Evolutionary conservation across 2,797 vertebrate species (phyloP), one percentile per base, ranked within the genome.

Genomic region (Neosilurus hyrtlii): DNA sequence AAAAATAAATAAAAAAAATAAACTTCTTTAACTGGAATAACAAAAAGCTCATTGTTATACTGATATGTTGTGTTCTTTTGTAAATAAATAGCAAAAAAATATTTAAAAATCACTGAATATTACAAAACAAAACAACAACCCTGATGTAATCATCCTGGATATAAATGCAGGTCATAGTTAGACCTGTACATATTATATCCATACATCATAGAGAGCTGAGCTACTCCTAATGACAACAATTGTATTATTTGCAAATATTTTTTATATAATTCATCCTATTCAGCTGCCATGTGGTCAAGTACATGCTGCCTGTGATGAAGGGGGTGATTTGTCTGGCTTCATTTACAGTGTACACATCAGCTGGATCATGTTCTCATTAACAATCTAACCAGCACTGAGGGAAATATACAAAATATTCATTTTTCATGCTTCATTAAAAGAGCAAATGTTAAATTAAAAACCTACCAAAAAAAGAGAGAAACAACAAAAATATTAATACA

Each of bases 171-270:
- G 1, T 26, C 62, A 54, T 20, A 59, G 57, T 75, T 12, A 35
- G 16, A 57, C 24, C 51, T 30, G 14, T 16, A 16, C 49, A 26
- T 72, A 52, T 18, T 49, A 26, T 72, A 26, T 30, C 26, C 51
- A 0, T 15, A 37, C 30, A 11, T 0, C 12, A 61, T 16, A n/a
- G 20, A 77, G 20, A 77, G 26, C 57, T 43, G 57, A 77, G 22
- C 2, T 30, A 62, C n/a, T 63, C 22, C 15, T 9, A 43, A 26
- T 24, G 3, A 49, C 56, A 5, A 10, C 24, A 66, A 66, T 8
- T 71, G n/a, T 37, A 35, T 49, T 51, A 61, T 81, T 30, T 72
- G 68, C 80, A 81, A 12, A 71, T 71, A 20, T 70, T 70, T 30
- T 70, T 20, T 52, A 73, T 51, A 11, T 9, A 43, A 37, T 59